Base-by-base conservation (phyloP, 2,888 invertebrate genomes). In the Cantharis lateralis region DNA sequence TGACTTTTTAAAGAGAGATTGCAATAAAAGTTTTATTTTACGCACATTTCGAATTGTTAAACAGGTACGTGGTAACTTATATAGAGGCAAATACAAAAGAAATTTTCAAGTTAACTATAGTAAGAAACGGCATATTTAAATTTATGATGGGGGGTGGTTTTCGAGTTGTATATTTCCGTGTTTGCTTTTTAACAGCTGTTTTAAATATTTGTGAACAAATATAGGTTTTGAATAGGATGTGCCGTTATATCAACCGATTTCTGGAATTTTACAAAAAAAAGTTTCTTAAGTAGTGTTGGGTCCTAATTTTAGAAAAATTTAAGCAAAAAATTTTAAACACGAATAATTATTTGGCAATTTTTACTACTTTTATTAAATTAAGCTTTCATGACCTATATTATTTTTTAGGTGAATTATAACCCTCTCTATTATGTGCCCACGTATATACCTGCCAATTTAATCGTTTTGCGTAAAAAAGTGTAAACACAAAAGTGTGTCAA, bases 401-500 rank as follows among this genome's bases (percentile, higher is more conserved):
- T 66, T 20, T 63, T 66, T 70, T 68, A 7, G 48, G n/a, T 9
- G 48, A 48, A 48, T 66, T 74, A 26, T 74, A 66, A 74, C 70
- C 74, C 66, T 70, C 63, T 70, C 26, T 64, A 62, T 24, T 28
- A 71, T 32, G 70, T 66, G 24, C 24, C 13, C 18, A 71, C 16
- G 20, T 70, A 66, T 70, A 66, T 74, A 74, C 74, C 74, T 74
- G 75, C 68, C 32, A 70, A 76, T 76, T 61, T 72, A 76, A 76
- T 76, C 72, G 69, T 63, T 72, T 64, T 18, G 70, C 69, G 62
- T 76, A 70, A 76, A 75, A 76, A 72, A 72, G 24, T 68, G 71
- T 71, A 71, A 75, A 75, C 61, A 66, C 61, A 61, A 80, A 79
- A 79, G 78, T 81, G 79, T 82, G 82, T 82, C 82, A 83, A 81